These are phyloP conservation scores for Paracentrotus lividus DNA, from an alignment of 53 echinoderm and acorn worm species.

Conservation along the genomic window DNA sequence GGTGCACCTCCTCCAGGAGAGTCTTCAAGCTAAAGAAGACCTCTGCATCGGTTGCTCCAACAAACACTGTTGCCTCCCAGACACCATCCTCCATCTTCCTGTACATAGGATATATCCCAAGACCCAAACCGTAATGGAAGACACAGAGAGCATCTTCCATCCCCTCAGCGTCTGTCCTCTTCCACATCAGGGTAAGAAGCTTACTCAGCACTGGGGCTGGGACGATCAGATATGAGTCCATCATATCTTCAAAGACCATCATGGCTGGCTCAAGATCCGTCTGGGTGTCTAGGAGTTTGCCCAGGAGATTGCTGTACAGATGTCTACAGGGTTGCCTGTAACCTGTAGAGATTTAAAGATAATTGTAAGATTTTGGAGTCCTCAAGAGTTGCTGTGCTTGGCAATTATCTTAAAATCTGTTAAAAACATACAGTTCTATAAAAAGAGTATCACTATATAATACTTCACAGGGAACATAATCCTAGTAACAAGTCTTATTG, in stretches of 20 bases:
- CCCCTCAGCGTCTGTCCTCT: not conserved
- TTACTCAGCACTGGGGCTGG: not conserved
- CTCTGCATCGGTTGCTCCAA: constrained; percentile 60
- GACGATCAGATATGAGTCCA: constrained; percentile 26
- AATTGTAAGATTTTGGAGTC: not conserved
- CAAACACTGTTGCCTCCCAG: constrained; percentile 33
- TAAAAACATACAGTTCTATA: no score
- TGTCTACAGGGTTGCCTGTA: constrained; percentile 35
- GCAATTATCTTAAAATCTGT: no score
- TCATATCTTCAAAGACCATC: constrained; percentile 62
- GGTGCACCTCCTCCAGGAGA: constrained; percentile 54
- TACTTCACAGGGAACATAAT: no score
- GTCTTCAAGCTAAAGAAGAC: constrained; percentile 62
- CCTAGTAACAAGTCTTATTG: no score
- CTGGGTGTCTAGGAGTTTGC: constrained; percentile 42
- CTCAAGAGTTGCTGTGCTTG: not conserved
- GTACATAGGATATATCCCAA: constrained; percentile 56
- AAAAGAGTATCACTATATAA: no score
- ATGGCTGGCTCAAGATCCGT: not conserved
- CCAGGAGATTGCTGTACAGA: constrained; percentile 47
- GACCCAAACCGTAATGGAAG: constrained; percentile 52
- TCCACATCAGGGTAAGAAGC: constrained; percentile 54
- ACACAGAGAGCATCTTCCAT: constrained; percentile 57
- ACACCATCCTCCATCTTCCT: not conserved
- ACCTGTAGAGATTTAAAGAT: not conserved